Conservation (phyloP, 2,888 invertebrate genomes). For the Pterobdella sp. region DNA sequence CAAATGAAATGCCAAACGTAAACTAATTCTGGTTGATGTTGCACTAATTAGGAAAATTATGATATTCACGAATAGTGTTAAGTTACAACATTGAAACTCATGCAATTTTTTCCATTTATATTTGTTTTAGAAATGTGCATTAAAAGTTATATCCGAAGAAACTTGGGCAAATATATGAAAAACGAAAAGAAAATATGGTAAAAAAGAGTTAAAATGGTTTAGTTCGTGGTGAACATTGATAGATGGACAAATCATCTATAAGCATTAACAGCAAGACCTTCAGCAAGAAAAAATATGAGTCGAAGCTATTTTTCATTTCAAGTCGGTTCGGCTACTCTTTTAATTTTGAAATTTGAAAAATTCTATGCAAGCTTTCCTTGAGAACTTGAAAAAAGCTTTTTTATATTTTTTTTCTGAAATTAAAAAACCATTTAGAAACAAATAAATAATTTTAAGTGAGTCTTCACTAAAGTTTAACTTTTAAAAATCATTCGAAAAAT, state of each 20-base stretch:
- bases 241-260: conserved; percentile 9
- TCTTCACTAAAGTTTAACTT: too few relatives aligned
- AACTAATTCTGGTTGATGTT: too few relatives aligned
- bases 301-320: neutral
- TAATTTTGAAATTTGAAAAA: neutral
- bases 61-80: too few relatives aligned
- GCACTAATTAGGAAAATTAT: too few relatives aligned
- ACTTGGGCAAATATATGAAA: neutral
- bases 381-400: neutral
- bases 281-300: neutral
- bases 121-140: too few relatives aligned
- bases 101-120: too few relatives aligned
- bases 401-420: neutral
- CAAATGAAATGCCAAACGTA: too few relatives aligned
- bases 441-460: too few relatives aligned
- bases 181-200: neutral
- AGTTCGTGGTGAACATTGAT: conserved; percentile 2
- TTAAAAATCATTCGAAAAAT: too few relatives aligned
- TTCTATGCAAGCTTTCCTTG: neutral
- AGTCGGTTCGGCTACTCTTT: neutral
- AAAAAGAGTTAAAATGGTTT: neutral
- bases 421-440: too few relatives aligned
- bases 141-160: too few relatives aligned
- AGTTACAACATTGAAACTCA: too few relatives aligned
- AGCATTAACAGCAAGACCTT: conserved; percentile 7